Evolutionary conservation across 2,113 vertebrate species (phyloP), one percentile per base, ranked within the genome.

Genomic region (Rhizomys pruinosus): DNA sequence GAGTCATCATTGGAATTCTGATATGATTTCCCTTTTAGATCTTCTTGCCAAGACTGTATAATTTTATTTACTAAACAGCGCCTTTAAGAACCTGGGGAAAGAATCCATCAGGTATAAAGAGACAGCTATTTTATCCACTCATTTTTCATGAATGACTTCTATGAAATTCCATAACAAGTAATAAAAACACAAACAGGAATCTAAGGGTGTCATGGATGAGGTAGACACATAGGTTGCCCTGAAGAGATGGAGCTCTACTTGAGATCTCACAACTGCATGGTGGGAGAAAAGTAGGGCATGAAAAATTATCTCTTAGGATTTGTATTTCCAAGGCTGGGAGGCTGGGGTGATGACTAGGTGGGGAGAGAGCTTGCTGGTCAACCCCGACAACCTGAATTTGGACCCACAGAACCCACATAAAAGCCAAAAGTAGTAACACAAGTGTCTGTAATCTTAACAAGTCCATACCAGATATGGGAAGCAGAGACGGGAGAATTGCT

Each of bases 81-180:
- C 9, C 47, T 86, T 57, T 39, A 61, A 76, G 76, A 79, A 19
- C 44, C 47, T 8, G 0, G 0, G 8, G 55, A 16, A 52, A 44
- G 69, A 80, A 19, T 34, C 25, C 9, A 52, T 34, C 42, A 55
- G 25, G 23, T 66, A 1, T 69, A 22, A 23, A 66, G 37, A 7
- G 42, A 9, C 23, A 74, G 42, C 4, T 19, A 22, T 29, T 79
- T 78, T 68, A 47, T 22, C 79, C 63, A 80, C n/a, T 32, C 12
- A 82, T 71, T 89, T 69, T 73, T 92, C 32, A 52, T 23, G 25
- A 78, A 9, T 69, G 37, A 80, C 16, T 86, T 95, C 64, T 82
- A 42, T 2, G 4, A 25, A 37, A 42, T 29, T 69, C 13, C 44
- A 42, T 39, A 39, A 8, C 20, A 59, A 78, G n/a, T 55, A 19